phyloP scores from a whole-genome alignment of 2,888 invertebrate species.

The Dastarcus helophoroides region DNA sequence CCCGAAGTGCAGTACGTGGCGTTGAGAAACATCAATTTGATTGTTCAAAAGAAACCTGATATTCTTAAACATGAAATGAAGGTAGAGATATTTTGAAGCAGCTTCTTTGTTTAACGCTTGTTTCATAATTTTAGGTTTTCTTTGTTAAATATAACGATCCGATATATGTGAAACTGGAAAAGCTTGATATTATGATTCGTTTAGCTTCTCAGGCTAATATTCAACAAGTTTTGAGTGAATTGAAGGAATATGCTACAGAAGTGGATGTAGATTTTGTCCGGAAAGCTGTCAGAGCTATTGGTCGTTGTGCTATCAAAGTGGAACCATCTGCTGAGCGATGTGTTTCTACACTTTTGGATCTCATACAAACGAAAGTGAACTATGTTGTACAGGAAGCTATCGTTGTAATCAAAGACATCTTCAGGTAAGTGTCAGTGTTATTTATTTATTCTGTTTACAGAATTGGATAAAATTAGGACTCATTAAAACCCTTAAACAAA shows the following conservation, averaged over 20 bases:
- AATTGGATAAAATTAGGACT: constrained; percentile 1
- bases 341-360: constrained; percentile 91
- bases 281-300: constrained; percentile 97
- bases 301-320: constrained; percentile 95
- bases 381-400: constrained; percentile 99
- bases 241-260: constrained; percentile 98
- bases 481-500: constrained; percentile 3
- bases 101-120: constrained; percentile 3
- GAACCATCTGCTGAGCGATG: constrained; percentile 98
- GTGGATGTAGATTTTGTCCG: constrained; percentile 99
- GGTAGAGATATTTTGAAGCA: constrained; percentile 38
- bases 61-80: constrained; percentile 99
- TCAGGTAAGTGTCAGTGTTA: constrained; percentile 42
- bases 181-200: constrained; percentile 98
- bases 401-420: constrained; percentile 97
- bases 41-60: constrained; percentile 97
- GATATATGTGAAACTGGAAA: constrained; percentile 98
- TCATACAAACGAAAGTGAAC: constrained; percentile 99
- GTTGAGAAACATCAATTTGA: constrained; percentile 93
- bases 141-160: constrained; percentile 99
- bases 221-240: constrained; percentile 92
- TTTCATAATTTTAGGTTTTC: constrained; percentile 60
- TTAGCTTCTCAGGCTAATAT: constrained; percentile 96
- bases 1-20: constrained; percentile 99
- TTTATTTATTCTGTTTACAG: constrained; percentile 3